phyloP scores from a whole-genome alignment of 2,113 vertebrate genomes.

The Camelus dromedarius region DNA sequence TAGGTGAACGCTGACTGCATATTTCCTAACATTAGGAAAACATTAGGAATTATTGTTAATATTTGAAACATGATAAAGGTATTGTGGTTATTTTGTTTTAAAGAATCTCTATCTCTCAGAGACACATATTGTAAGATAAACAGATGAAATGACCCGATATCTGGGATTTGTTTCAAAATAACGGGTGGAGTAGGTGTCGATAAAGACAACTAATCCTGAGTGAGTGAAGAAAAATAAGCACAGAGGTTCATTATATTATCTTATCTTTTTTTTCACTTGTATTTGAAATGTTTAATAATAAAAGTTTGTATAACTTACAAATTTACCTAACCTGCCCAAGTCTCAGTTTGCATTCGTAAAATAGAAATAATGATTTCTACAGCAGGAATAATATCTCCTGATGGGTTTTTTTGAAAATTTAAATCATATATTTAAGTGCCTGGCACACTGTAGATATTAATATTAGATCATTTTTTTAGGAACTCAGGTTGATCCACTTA shows the following conservation, averaged over 20 bases:
- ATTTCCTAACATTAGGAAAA: too few species aligned
- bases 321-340: not conserved
- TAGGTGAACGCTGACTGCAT: not conserved
- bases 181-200: accelerated
- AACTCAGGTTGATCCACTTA: not conserved
- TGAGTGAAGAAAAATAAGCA: not conserved
- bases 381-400: not conserved
- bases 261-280: not conserved
- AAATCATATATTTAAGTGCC: not conserved
- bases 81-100: not conserved
- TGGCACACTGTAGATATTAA: not conserved
- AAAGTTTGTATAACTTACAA: not conserved
- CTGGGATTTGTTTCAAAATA: conserved; percentile 9
- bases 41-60: not conserved
- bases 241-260: not conserved
- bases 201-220: not conserved
- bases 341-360: not conserved
- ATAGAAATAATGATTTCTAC: not conserved
- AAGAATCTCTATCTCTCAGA: conserved; percentile 7
- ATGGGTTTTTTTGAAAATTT: not conserved
- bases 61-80: not conserved
- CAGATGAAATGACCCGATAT: not conserved
- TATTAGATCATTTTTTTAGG: not conserved
- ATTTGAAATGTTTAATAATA: not conserved
- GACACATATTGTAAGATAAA: not conserved